Conservation (phyloP, 1,140 invertebrate genomes). For the Panulirus ornatus region DNA sequence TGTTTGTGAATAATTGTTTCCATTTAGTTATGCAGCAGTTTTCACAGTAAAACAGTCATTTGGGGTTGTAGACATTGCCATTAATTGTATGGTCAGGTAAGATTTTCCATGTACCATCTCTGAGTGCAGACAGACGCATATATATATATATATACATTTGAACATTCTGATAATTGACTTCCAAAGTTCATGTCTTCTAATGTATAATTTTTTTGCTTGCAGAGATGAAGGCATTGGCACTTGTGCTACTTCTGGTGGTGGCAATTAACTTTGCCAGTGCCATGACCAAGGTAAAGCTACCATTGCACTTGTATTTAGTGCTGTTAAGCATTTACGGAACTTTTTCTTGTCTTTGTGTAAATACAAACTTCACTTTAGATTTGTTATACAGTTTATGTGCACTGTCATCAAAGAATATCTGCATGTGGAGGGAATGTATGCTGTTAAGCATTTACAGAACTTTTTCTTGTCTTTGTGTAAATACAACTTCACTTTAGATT, state of each 20-base stretch:
- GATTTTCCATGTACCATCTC: too few species aligned
- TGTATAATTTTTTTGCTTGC: neutral
- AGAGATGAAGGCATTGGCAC: neutral
- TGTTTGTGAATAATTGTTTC: too few species aligned
- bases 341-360: neutral
- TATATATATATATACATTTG: too few species aligned
- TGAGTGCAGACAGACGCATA: too few species aligned
- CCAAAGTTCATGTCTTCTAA: too few species aligned
- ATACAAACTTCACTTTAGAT: neutral
- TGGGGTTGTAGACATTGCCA: too few species aligned
- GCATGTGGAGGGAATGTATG: neutral
- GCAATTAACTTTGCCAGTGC: neutral
- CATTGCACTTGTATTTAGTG: neutral
- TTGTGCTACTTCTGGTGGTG: neutral
- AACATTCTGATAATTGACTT: too few species aligned
- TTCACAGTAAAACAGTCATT: too few species aligned
- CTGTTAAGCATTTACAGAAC: neutral
- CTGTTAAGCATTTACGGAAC: neutral
- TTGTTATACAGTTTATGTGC: neutral
- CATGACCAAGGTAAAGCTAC: neutral
- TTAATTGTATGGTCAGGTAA: too few species aligned
- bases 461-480: neutral
- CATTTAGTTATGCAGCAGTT: too few species aligned
- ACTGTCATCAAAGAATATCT: neutral
- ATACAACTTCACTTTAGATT: neutral